Conservation (phyloP, 2,113 vertebrate species). For the Psammodynastes pulverulentus region DNA sequence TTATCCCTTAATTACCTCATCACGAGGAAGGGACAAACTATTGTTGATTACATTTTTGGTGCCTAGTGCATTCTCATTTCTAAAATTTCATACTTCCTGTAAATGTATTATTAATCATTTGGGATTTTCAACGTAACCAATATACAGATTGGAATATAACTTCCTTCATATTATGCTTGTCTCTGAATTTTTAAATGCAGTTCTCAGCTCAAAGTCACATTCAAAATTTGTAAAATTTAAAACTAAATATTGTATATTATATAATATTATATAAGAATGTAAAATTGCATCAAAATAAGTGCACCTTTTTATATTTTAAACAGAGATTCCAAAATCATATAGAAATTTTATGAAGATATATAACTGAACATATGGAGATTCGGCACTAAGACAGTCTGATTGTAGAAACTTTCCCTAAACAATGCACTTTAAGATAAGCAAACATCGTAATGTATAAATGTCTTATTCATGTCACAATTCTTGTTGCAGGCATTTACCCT, state of each 20-base stretch:
- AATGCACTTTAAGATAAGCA: not conserved
- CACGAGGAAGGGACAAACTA: slow-evolving; percentile 37
- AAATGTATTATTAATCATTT: slow-evolving; percentile 7
- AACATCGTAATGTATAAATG: not conserved
- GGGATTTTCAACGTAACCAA: not conserved
- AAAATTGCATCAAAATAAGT: not conserved
- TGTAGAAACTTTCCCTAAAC: not conserved
- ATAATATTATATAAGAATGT: not conserved
- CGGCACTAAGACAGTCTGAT: not conserved
- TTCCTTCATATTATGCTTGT: not conserved
- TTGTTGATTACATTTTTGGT: slow-evolving; percentile 35
- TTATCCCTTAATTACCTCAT: slow-evolving; percentile 47
- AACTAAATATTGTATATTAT: not conserved
- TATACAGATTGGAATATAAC: not conserved
- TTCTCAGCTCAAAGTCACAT: not conserved
- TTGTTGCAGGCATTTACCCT: not conserved
- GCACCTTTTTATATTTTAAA: not conserved
- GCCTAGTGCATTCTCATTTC: slow-evolving; percentile 14
- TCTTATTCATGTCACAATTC: not conserved
- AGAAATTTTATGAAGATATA: not conserved
- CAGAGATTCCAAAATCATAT: not conserved
- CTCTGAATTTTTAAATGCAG: not conserved
- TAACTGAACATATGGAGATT: not conserved
- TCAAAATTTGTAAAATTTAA: not conserved
- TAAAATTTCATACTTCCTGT: slow-evolving; percentile 28